Evolutionary conservation across 1,140 invertebrate genomes (phyloP).

Genomic region (Hypothenemus hampei): DNA sequence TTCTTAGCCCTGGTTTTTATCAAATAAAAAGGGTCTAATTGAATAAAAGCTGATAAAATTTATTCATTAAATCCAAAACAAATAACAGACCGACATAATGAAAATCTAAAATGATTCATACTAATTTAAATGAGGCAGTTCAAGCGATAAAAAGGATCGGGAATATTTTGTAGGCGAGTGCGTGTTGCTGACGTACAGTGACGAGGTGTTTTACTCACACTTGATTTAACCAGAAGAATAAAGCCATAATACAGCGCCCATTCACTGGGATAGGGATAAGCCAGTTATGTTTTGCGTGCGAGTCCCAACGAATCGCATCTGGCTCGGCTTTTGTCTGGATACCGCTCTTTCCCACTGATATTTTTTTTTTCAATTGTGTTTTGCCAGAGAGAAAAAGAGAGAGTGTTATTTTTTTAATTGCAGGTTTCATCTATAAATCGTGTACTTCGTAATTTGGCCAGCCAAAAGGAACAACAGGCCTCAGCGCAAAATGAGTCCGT

Average conservation of each 20-base stretch:
- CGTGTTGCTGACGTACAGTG: conserved; percentile 39
- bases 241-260: conserved; percentile 38
- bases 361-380: background rate
- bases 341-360: conserved; percentile 32
- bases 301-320: conserved; percentile 43
- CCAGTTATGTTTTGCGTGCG: conserved; percentile 38
- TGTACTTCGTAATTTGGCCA: conserved; percentile 89
- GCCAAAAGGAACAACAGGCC: conserved; percentile 77
- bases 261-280: conserved; percentile 39
- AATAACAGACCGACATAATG: too few species aligned
- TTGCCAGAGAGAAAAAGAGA: background rate
- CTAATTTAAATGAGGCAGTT: conserved; percentile 19
- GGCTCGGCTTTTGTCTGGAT: conserved; percentile 39
- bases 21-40: too few species aligned
- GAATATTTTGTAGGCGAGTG: conserved; percentile 25
- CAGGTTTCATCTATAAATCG: conserved; percentile 88
- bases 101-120: too few species aligned
- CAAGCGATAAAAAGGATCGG: conserved; percentile 13
- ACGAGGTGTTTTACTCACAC: conserved; percentile 43
- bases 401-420: conserved; percentile 4
- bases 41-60: too few species aligned
- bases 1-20: too few species aligned
- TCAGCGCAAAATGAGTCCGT: conserved; percentile 59
- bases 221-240: conserved; percentile 42
- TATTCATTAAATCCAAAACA: too few species aligned